Percentiles rank a stretch among this genome's conserved stretches.
Conservation (phyloP, 2,888 invertebrate genomes). For the Sthenelais limicola region DNA sequence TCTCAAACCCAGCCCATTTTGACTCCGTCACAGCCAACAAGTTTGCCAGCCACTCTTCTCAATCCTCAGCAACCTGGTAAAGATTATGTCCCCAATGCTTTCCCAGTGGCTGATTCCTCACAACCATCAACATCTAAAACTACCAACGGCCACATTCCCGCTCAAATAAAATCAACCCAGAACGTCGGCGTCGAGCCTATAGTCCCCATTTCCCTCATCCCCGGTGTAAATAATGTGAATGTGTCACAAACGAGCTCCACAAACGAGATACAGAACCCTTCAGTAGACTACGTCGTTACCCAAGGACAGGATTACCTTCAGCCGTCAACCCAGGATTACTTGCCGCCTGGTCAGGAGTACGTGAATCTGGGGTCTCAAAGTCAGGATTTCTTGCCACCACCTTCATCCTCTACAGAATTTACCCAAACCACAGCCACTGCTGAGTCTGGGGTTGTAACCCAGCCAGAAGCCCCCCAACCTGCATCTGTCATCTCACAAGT, state of each 20-base stretch:
- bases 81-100: slow-evolving; percentile 12
- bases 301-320: slow-evolving; percentile 6
- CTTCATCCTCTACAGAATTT: slow-evolving; percentile 12
- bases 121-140: slow-evolving; percentile 20
- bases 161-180: too few species aligned
- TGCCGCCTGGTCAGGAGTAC: slow-evolving; percentile 27
- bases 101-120: slow-evolving; percentile 12
- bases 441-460: too few species aligned
- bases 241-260: neutral
- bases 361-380: neutral
- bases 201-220: neutral
- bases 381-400: slow-evolving; percentile 27
- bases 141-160: slow-evolving; percentile 31
- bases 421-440: too few species aligned
- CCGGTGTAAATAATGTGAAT: slow-evolving; percentile 19
- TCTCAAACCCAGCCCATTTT: slow-evolving; percentile 29
- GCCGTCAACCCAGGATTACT: slow-evolving; percentile 26
- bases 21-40: slow-evolving; percentile 23
- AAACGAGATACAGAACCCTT: neutral
- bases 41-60: too few species aligned
- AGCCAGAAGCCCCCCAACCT: too few species aligned
- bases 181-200: neutral
- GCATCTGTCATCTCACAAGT: too few species aligned
- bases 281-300: slow-evolving; percentile 15
- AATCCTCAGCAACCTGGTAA: slow-evolving; percentile 28